Percentiles rank a stretch among this genome's conserved stretches.
These are phyloP conservation scores for Drosophila quadrilineata DNA, from an alignment of 1,140 invertebrate genomes.

Conservation along the genomic window DNA sequence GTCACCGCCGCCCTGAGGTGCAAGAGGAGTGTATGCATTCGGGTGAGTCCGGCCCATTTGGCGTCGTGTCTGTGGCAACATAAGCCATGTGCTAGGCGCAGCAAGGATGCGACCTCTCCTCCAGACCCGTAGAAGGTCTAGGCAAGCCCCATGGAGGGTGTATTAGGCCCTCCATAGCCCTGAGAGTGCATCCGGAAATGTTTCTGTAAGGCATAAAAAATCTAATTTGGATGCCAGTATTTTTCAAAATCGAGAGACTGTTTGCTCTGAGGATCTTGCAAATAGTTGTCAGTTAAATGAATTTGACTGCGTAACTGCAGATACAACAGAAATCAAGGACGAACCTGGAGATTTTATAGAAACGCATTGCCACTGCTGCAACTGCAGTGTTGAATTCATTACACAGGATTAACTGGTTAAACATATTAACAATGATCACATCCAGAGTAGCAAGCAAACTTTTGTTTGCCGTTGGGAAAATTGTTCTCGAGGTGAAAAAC, in stretches of 20 bases:
- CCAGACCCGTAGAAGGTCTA: no score
- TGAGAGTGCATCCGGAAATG: slow-evolving; percentile 69
- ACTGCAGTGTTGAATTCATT: slow-evolving; percentile 94
- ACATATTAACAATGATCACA: slow-evolving; percentile 98
- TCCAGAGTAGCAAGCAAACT: slow-evolving; percentile 97
- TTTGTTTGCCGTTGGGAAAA: slow-evolving; percentile 98
- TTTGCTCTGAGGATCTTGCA: slow-evolving; percentile 37
- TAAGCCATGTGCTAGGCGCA: no score
- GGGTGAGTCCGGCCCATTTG: no score
- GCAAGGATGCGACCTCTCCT: slow-evolving; percentile 45
- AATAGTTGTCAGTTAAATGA: slow-evolving; percentile 68
- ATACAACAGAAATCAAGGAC: slow-evolving; percentile 88
- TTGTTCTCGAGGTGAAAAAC: slow-evolving; percentile 97
- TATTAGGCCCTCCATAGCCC: slow-evolving; percentile 69
- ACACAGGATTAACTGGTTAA: slow-evolving; percentile 95
- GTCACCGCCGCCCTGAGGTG: no score
- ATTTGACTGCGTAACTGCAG: slow-evolving; percentile 84
- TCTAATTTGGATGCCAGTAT: slow-evolving; percentile 1
- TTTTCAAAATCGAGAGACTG: slow-evolving; percentile 11
- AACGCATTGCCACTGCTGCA: slow-evolving; percentile 98
- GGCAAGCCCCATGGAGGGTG: no score
- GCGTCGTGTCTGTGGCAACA: no score
- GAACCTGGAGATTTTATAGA: slow-evolving; percentile 98
- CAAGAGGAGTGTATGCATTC: no score
- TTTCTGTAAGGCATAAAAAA: slow-evolving; percentile 20